Percentiles rank a stretch among this genome's conserved stretches.
These are phyloP conservation scores for Monodelphis domestica DNA, from an alignment of 2,797 vertebrate species.

Conservation along the genomic window DNA sequence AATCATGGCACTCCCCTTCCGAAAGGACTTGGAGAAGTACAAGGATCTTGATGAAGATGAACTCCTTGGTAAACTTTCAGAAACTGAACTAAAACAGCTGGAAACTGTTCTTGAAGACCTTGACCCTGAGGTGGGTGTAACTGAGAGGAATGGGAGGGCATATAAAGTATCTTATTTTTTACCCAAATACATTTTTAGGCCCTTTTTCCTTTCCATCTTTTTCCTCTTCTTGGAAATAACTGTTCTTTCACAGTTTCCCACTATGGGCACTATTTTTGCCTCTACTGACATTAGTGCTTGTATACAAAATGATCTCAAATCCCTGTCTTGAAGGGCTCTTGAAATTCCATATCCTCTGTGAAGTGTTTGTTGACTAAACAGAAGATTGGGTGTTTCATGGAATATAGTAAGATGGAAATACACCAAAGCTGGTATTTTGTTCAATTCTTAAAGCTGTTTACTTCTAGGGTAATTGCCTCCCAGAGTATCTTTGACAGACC, in stretches of 20 bases:
- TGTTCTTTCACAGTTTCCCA: background rate
- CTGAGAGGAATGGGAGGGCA: background rate
- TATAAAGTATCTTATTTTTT: background rate
- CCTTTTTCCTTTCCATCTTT: background rate
- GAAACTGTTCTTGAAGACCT: slow-evolving; percentile 97
- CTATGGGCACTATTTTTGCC: background rate
- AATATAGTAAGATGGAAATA: background rate
- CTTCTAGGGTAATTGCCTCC: background rate
- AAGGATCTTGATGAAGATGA: slow-evolving; percentile 98
- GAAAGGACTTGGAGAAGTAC: slow-evolving; percentile 97
- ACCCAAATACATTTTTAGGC: slow-evolving; percentile 6
- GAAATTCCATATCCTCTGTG: background rate
- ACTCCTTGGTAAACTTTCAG: slow-evolving; percentile 94
- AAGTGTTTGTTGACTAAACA: slow-evolving; percentile 10
- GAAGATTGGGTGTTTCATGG: slow-evolving; percentile 14
- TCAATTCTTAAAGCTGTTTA: background rate
- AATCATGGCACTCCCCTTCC: slow-evolving; percentile 93
- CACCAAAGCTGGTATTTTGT: background rate
- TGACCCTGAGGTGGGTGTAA: slow-evolving; percentile 93
- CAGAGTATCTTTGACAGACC: background rate
- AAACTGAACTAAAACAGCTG: slow-evolving; percentile 95
- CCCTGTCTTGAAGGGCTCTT: slow-evolving; percentile 34
- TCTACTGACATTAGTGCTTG: background rate
- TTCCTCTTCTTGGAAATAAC: background rate
- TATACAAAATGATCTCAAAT: slow-evolving; percentile 22